Conservation (phyloP, 2,113 vertebrate species). For the Tetrao urogallus region DNA sequence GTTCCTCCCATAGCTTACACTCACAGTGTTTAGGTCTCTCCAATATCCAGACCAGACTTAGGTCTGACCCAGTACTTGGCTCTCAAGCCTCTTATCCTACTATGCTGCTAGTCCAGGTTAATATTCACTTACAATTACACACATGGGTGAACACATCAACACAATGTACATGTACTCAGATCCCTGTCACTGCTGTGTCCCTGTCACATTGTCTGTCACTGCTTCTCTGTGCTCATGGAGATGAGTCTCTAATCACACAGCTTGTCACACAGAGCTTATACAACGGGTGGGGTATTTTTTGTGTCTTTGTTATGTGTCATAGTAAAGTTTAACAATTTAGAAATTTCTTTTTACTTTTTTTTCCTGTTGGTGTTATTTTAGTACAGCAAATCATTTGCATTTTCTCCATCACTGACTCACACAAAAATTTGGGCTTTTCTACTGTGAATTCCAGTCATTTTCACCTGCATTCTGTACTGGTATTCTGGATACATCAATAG, state of each 20-base stretch:
- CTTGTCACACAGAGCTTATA: accelerated
- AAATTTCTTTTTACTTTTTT: background rate
- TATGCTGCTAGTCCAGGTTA: background rate
- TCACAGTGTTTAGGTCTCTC: background rate
- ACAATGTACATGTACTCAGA: accelerated
- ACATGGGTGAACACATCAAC: background rate
- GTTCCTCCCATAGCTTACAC: background rate
- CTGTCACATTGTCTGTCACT: background rate
- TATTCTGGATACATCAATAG: background rate
- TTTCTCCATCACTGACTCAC: background rate
- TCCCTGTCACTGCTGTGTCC: background rate
- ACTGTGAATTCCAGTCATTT: background rate
- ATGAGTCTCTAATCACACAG: background rate
- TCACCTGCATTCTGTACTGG: background rate
- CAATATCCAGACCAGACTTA: background rate
- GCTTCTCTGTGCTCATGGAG: background rate
- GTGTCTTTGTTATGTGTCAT: background rate
- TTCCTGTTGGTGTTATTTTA: background rate
- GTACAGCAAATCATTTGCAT: background rate
- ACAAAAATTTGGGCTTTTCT: background rate
- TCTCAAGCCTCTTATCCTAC: background rate
- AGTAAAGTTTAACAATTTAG: background rate
- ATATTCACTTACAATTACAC: background rate
- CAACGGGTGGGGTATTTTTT: no score
- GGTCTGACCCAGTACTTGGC: background rate